Conservation (phyloP, 2,797 vertebrate genomes). For the Megalops cyprinoides region DNA sequence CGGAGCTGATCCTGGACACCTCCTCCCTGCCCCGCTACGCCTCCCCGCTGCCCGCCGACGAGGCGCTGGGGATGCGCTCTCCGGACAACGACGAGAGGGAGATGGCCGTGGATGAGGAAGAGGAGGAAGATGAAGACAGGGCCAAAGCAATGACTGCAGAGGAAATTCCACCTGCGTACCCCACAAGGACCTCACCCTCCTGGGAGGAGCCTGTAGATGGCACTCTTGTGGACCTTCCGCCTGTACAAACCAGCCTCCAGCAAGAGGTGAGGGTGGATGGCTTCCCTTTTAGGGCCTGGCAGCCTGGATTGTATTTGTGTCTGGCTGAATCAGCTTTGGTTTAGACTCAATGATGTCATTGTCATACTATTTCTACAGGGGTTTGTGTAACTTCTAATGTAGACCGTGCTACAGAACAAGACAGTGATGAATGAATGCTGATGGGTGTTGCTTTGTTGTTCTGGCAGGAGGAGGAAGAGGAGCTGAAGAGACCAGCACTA, state of each 20-base stretch:
- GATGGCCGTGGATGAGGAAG: slow-evolving; percentile 88
- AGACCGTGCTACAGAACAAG: background rate
- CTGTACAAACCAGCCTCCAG: slow-evolving; percentile 25
- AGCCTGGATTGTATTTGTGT: background rate
- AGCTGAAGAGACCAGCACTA: slow-evolving; percentile 18
- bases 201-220: slow-evolving; percentile 53
- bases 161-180: slow-evolving; percentile 29
- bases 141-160: slow-evolving; percentile 41
- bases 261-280: slow-evolving; percentile 61
- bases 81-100: slow-evolving; percentile 70
- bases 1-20: slow-evolving; percentile 74
- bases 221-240: slow-evolving; percentile 31
- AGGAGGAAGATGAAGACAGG: slow-evolving; percentile 66
- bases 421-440: too few species aligned
- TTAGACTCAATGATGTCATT: background rate
- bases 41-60: slow-evolving; percentile 49
- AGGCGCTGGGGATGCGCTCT: slow-evolving; percentile 40
- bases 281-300: too few species aligned
- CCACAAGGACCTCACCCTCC: slow-evolving; percentile 55
- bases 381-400: background rate
- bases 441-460: background rate
- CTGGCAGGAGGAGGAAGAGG: slow-evolving; percentile 13
- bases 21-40: slow-evolving; percentile 67
- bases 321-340: too few species aligned
- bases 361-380: background rate